Percentiles rank a stretch among this genome's conserved stretches.
Evolutionary conservation across 2,113 vertebrate species (phyloP).

Genomic region (Chionomys nivalis): DNA sequence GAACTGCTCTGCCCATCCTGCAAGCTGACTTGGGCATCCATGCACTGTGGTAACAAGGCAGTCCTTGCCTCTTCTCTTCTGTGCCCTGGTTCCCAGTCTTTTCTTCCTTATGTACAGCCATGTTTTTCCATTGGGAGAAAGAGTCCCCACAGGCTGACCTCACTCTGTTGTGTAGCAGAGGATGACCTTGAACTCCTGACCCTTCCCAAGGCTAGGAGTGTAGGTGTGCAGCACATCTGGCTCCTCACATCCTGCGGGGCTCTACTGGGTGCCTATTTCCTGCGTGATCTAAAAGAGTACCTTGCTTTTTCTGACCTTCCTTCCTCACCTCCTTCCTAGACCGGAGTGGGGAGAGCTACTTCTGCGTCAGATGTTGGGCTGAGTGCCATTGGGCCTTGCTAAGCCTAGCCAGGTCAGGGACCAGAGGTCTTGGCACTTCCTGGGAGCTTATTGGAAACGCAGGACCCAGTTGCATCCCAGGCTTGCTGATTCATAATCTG

Average conservation of each 20-base stretch:
- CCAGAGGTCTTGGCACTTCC: not conserved
- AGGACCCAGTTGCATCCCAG: not conserved
- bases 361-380: not conserved
- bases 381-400: not conserved
- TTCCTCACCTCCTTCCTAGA: not conserved
- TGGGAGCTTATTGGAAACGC: not conserved
- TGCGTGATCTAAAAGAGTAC: not conserved
- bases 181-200: not conserved
- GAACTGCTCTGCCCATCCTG: not conserved
- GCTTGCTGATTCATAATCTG: not conserved
- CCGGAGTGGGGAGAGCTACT: not conserved
- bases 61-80: too few relatives aligned
- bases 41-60: not conserved
- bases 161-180: not conserved
- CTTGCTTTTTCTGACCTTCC: constrained; percentile 27
- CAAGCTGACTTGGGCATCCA: not conserved
- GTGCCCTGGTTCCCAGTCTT: not conserved
- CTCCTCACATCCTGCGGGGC: not conserved
- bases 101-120: not conserved
- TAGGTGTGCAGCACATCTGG: not conserved
- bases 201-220: too few relatives aligned
- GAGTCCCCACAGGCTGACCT: not conserved
- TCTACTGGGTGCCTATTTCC: not conserved
- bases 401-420: not conserved
- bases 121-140: not conserved